phyloP scores from a whole-genome alignment of 2,113 vertebrate species.

The Syngnathus typhle region DNA sequence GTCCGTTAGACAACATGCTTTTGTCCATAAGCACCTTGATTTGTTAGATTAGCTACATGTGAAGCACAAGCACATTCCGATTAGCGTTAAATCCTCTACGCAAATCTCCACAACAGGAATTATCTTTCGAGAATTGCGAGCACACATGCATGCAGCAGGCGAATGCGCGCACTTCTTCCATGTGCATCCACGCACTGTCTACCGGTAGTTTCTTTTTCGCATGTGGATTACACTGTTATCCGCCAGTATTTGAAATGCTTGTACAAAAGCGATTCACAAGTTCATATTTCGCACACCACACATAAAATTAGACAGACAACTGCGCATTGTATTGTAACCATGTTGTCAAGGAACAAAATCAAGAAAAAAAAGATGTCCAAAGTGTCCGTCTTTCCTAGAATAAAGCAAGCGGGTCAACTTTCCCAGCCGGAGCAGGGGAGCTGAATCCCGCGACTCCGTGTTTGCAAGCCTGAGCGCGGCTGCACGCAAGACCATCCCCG shows the following conservation, averaged over 20 bases:
- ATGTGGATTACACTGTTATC: not conserved
- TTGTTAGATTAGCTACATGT: not conserved
- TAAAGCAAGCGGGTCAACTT: slow-evolving; percentile 55
- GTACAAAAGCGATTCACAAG: slow-evolving; percentile 1
- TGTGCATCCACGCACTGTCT: not conserved
- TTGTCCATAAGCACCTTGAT: not conserved
- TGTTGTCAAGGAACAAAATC: not conserved
- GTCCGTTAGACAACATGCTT: not conserved
- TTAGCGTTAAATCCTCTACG: not conserved
- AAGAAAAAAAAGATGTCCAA: not conserved
- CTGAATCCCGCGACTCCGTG: slow-evolving; percentile 48
- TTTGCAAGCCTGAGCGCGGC: slow-evolving; percentile 49
- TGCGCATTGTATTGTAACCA: not conserved
- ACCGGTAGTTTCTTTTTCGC: not conserved
- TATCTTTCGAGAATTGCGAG: not conserved
- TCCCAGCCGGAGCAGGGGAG: slow-evolving; percentile 40
- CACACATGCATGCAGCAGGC: not conserved
- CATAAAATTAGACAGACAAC: not conserved
- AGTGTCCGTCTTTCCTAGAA: slow-evolving; percentile 28
- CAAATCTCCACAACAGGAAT: not conserved
- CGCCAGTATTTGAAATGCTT: not conserved
- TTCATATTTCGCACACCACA: not conserved
- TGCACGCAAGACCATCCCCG: slow-evolving; percentile 42
- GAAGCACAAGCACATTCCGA: not conserved
- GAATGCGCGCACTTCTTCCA: not conserved